Percentiles rank a stretch among this genome's conserved stretches.
phyloP scores from a whole-genome alignment of 2,888 invertebrate genomes.

The Operophtera brumata region DNA sequence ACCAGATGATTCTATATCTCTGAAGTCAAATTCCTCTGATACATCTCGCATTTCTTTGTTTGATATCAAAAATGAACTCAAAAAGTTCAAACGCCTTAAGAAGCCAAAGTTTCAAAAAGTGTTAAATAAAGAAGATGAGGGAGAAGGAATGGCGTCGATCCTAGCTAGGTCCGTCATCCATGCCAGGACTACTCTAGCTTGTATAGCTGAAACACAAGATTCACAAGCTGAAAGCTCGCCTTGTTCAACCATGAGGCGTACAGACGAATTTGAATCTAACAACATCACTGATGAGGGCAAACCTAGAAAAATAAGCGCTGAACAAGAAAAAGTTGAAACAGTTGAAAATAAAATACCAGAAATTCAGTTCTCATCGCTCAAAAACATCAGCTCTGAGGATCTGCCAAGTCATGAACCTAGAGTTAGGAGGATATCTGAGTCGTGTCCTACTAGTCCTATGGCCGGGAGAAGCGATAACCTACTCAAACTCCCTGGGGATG shows the following conservation, averaged over 20 bases:
- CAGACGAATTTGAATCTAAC: conserved; percentile 69
- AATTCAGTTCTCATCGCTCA: conserved; percentile 63
- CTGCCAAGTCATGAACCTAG: conserved; percentile 25
- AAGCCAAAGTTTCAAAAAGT: conserved; percentile 63
- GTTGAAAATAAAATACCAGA: conserved; percentile 50
- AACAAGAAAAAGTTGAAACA: conserved; percentile 31
- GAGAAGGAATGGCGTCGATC: conserved; percentile 83
- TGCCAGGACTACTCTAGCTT: conserved; percentile 80
- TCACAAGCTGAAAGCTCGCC: conserved; percentile 63
- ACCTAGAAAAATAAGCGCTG: conserved; percentile 24
- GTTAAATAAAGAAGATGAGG: conserved; percentile 67
- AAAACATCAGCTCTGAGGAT: conserved; percentile 57
- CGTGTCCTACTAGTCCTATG: conserved; percentile 70
- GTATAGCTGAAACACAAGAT: conserved; percentile 80
- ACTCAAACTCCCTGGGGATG: conserved; percentile 62
- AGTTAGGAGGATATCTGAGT: conserved; percentile 65
- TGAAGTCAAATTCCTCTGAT: conserved; percentile 76
- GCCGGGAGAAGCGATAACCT: conserved; percentile 60
- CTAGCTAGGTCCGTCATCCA: conserved; percentile 84
- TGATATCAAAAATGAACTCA: conserved; percentile 68
- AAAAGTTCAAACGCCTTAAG: conserved; percentile 67
- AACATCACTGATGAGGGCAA: conserved; percentile 57
- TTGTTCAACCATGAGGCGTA: conserved; percentile 60
- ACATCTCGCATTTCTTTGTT: conserved; percentile 68
- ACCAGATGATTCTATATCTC: conserved; percentile 70